These are phyloP conservation scores for Balaeniceps rex DNA, from an alignment of 2,113 vertebrate species.

Conservation along the genomic window DNA sequence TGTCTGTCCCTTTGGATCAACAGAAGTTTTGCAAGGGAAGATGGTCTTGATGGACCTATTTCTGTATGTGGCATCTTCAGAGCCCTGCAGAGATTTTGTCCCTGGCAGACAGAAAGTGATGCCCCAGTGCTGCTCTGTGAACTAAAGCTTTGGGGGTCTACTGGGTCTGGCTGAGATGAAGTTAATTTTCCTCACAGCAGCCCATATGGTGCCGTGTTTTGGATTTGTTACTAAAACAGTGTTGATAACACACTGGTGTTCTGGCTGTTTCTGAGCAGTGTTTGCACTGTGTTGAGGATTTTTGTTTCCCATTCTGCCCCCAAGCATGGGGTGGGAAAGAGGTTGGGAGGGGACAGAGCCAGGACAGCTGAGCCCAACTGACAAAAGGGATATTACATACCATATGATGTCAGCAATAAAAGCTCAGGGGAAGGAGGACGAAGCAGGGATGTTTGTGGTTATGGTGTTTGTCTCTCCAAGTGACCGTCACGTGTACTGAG, in stretches of 20 bases:
- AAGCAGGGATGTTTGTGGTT: neutral
- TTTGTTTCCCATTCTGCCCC: neutral
- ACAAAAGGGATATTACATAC: neutral
- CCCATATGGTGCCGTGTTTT: neutral
- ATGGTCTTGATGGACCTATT: neutral
- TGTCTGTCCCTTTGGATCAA: neutral
- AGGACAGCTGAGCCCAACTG: neutral
- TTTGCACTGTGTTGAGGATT: neutral
- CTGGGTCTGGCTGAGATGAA: neutral
- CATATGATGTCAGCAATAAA: neutral
- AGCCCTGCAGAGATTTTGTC: neutral
- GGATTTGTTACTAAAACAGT: neutral
- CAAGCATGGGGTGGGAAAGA: neutral
- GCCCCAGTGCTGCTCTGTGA: neutral
- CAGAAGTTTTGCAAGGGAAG: neutral
- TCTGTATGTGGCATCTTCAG: neutral
- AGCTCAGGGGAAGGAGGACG: neutral
- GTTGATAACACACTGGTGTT: neutral
- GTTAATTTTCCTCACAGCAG: neutral
- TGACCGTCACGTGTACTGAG: neutral
- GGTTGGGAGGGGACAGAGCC: neutral
- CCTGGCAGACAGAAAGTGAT: neutral
- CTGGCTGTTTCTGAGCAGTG: neutral
- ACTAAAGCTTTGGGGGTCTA: neutral
- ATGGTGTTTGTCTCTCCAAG: neutral